phyloP scores from a whole-genome alignment of 2,888 invertebrate genomes.

The Oligia latruncula region DNA sequence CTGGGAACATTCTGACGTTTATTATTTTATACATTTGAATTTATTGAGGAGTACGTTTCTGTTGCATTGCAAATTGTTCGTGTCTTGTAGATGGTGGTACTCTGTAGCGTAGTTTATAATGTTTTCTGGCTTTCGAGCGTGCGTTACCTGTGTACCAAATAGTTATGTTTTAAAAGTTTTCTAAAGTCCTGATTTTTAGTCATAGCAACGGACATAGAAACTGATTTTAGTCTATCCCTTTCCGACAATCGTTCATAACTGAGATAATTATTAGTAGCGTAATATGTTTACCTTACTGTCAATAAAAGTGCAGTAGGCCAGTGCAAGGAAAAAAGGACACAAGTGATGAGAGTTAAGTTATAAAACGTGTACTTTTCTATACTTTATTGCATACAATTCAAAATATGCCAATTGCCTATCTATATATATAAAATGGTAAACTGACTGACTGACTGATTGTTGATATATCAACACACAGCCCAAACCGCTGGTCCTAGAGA shows the following conservation, averaged over 20 bases:
- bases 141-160: neutral
- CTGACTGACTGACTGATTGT: too few relatives aligned
- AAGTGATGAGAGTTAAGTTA: neutral
- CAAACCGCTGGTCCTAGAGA: too few relatives aligned
- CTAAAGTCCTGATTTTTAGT: neutral
- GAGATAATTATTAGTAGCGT: neutral
- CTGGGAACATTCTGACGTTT: slow-evolving; percentile 41
- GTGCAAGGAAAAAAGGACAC: neutral
- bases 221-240: neutral
- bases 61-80: slow-evolving; percentile 4
- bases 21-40: slow-evolving; percentile 46
- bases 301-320: neutral
- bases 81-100: neutral
- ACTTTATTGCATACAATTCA: neutral
- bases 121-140: neutral
- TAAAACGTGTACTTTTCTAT: neutral
- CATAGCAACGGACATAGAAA: neutral
- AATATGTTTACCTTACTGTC: neutral
- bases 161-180: neutral
- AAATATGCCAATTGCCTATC: neutral
- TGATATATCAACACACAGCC: too few relatives aligned
- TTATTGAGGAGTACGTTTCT: slow-evolving; percentile 11
- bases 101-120: neutral
- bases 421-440: too few relatives aligned
- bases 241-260: neutral